Evolutionary conservation across 2,797 vertebrate genomes (phyloP).

Genomic region (Sciurus carolinensis): DNA sequence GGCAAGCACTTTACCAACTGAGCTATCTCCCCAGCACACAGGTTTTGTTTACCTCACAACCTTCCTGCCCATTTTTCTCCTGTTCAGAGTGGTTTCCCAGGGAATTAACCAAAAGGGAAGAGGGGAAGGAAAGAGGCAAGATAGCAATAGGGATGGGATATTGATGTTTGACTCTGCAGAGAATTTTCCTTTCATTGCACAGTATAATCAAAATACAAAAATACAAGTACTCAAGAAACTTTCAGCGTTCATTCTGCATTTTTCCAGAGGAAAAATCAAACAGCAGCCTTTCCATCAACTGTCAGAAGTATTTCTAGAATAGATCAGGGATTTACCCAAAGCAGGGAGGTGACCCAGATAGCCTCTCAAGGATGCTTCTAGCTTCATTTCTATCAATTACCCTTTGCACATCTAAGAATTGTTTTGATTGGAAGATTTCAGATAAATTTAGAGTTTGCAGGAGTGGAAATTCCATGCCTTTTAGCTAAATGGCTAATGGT

Average conservation of each 20-base stretch:
- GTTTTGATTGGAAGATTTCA: conserved; percentile 3
- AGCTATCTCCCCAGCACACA: too few relatives aligned
- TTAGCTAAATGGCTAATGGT: background rate
- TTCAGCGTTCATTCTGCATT: background rate
- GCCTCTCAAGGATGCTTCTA: background rate
- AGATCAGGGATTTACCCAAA: background rate
- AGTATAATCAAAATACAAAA: conserved; percentile 22
- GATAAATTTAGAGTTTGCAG: background rate
- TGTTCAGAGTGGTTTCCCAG: background rate
- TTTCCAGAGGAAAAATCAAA: background rate
- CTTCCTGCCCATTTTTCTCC: background rate
- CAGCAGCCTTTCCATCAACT: background rate
- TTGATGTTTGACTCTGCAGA: background rate
- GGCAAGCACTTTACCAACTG: too few relatives aligned
- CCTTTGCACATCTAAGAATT: background rate
- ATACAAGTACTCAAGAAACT: background rate
- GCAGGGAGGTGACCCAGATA: background rate
- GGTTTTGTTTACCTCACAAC: background rate
- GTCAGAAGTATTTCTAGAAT: background rate
- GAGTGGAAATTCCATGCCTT: background rate
- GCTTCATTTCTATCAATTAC: background rate
- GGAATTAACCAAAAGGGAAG: background rate
- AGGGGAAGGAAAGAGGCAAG: too few relatives aligned
- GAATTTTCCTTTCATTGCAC: background rate
- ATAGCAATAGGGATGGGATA: background rate